Conservation (phyloP, 2,888 invertebrate genomes). For the Zonitis immaculata region DNA sequence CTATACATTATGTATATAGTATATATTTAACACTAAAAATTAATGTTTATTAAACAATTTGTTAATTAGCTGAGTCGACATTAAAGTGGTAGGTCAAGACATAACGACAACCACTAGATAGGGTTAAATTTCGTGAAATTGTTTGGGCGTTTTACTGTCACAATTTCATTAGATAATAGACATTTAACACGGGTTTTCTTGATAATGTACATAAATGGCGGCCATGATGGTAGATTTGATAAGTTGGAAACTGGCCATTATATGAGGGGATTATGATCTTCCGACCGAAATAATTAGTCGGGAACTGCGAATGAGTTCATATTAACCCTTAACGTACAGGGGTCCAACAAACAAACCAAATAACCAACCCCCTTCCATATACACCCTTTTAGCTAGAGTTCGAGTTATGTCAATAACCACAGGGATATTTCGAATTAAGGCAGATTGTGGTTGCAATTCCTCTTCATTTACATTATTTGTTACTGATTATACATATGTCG, state of each 20-base stretch:
- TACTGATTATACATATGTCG: slow-evolving; percentile 27
- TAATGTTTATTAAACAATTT: neutral
- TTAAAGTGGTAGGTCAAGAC: neutral
- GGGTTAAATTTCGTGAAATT: slow-evolving; percentile 29
- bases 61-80: slow-evolving; percentile 3
- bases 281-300: slow-evolving; percentile 51
- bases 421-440: slow-evolving; percentile 49
- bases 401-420: slow-evolving; percentile 49
- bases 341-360: slow-evolving; percentile 25
- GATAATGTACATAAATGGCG: slow-evolving; percentile 44
- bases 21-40: neutral
- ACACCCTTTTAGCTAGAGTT: no score
- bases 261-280: slow-evolving; percentile 50
- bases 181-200: slow-evolving; percentile 36
- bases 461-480: slow-evolving; percentile 34
- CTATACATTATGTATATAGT: no score
- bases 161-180: slow-evolving; percentile 41
- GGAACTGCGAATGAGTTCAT: slow-evolving; percentile 49
- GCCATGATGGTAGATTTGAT: slow-evolving; percentile 50
- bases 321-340: slow-evolving; percentile 48
- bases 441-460: slow-evolving; percentile 42
- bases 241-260: slow-evolving; percentile 50
- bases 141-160: slow-evolving; percentile 34
- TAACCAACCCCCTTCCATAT: no score
- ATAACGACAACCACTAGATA: slow-evolving; percentile 6